These are phyloP conservation scores for Panurus biarmicus DNA, from an alignment of 2,113 vertebrate species.

Conservation along the genomic window DNA sequence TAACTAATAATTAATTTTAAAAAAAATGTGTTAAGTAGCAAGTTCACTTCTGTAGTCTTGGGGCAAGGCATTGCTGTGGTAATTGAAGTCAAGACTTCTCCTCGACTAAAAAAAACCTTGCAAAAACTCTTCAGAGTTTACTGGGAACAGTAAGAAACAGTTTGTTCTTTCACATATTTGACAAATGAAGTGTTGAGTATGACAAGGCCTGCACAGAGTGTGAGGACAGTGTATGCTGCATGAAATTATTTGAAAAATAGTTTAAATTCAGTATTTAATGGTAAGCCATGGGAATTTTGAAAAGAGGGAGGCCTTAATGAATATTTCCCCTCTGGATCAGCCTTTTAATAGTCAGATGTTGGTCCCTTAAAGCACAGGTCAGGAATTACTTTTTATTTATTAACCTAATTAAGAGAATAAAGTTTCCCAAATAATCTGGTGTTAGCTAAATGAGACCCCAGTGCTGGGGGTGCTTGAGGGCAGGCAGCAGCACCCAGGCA, in stretches of 20 bases:
- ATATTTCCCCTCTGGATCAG: not conserved
- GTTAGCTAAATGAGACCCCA: not conserved
- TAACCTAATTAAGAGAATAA: not conserved
- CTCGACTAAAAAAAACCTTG: not conserved
- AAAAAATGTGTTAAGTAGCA: not conserved
- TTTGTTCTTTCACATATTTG: not conserved
- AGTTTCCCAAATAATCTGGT: not conserved
- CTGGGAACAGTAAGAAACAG: not conserved
- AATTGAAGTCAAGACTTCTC: not conserved
- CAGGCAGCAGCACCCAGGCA: accelerated
- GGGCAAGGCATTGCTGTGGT: not conserved
- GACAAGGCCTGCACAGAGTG: not conserved
- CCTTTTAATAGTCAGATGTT: not conserved
- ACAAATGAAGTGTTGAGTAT: not conserved
- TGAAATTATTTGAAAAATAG: not conserved
- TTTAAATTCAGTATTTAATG: not conserved
- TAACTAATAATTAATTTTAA: not conserved
- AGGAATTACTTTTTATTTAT: not conserved
- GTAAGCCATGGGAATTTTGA: not conserved
- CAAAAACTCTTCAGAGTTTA: not conserved
- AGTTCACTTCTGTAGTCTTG: not conserved
- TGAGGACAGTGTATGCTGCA: not conserved
- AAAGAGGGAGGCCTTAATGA: not conserved
- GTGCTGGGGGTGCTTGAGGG: not conserved
- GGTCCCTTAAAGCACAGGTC: not conserved